Conservation (phyloP, 2,797 vertebrate genomes). For the Halcyon chelicuti region DNA sequence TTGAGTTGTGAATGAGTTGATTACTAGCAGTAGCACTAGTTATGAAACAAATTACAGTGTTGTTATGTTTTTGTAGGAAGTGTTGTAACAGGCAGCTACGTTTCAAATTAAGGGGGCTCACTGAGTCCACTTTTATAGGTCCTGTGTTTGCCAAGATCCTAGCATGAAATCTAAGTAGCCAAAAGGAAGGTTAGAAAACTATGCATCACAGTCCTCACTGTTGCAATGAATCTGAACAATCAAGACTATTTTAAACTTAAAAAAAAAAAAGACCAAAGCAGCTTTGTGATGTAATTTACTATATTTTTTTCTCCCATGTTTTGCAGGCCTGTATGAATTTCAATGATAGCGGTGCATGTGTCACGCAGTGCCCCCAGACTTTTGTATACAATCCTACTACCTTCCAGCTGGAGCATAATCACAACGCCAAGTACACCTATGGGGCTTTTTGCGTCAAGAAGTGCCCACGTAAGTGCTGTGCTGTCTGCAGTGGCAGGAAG, state of each 20-base stretch:
- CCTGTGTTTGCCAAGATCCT: background rate
- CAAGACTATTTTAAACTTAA: background rate
- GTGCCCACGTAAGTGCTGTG: conserved; percentile 89
- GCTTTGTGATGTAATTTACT: background rate
- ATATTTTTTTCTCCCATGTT: background rate
- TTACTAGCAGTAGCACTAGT: background rate
- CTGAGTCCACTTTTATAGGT: background rate
- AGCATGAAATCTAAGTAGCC: background rate
- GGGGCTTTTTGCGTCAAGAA: conserved; percentile 98
- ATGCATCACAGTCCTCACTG: background rate
- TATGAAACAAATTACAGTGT: background rate
- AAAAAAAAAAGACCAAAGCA: background rate
- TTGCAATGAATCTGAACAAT: background rate
- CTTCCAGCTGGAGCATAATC: conserved; percentile 95
- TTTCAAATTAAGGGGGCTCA: background rate
- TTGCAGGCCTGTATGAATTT: conserved; percentile 93
- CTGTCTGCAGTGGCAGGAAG: background rate
- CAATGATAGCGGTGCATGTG: conserved; percentile 96
- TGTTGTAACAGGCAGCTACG: background rate
- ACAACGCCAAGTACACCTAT: conserved; percentile 95
- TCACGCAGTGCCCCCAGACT: conserved; percentile 95
- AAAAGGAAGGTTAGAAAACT: background rate
- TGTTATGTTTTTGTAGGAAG: background rate
- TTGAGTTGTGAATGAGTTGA: background rate
- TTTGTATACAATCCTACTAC: conserved; percentile 96